A percentile compares a stretch with the other conserved stretches of the same genome.
Conservation (phyloP, 1,140 invertebrate genomes). For the Drosophila auraria region DNA sequence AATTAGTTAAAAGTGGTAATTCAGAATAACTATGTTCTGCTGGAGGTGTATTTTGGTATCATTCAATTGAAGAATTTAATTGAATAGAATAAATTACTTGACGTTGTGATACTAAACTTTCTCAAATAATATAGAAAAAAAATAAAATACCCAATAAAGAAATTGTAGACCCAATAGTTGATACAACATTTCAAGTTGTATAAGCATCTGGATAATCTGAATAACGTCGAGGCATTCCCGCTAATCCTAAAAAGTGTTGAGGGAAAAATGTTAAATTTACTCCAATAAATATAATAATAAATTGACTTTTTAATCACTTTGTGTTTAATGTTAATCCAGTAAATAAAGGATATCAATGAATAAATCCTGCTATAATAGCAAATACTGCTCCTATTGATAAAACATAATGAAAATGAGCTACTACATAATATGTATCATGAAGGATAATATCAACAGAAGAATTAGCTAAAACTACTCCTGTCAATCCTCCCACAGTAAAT, state of each 20-base stretch:
- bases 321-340: conserved; percentile 87
- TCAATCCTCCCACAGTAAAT: conserved; percentile 88
- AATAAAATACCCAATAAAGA: conserved; percentile 86
- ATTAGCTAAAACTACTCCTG: conserved; percentile 89
- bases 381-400: conserved; percentile 90
- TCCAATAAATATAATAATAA: conserved; percentile 88
- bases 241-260: conserved; percentile 91
- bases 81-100: conserved; percentile 85
- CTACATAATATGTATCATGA: conserved; percentile 92
- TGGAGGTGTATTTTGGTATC: conserved; percentile 86
- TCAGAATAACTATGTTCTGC: conserved; percentile 87
- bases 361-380: conserved; percentile 89
- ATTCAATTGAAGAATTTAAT: conserved; percentile 87
- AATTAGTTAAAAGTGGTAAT: conserved; percentile 86
- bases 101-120: conserved; percentile 85
- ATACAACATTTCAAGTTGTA: conserved; percentile 88
- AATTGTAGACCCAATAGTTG: conserved; percentile 88
- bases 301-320: conserved; percentile 87
- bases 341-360: conserved; percentile 89
- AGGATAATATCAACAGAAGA: conserved; percentile 90
- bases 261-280: conserved; percentile 92
- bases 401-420: conserved; percentile 91
- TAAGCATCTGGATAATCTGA: conserved; percentile 90
- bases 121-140: conserved; percentile 87
- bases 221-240: conserved; percentile 90